phyloP scores from a whole-genome alignment of 2,797 vertebrate species.

The Anguilla obscura region DNA sequence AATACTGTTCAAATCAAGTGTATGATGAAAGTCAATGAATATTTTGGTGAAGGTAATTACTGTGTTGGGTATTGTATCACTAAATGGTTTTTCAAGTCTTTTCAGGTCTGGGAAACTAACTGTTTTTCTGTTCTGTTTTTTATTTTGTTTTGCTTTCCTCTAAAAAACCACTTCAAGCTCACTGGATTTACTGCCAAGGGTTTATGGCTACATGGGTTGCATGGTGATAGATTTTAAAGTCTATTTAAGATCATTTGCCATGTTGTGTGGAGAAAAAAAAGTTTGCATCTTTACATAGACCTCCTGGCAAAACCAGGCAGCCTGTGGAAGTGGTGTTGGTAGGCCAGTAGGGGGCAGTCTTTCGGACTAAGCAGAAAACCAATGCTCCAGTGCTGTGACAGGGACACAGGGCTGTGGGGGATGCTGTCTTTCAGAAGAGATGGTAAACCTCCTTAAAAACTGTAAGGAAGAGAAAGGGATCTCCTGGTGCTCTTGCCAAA shows the following conservation, averaged over 20 bases:
- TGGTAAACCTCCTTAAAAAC: background rate
- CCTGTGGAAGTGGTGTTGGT: constrained; percentile 1
- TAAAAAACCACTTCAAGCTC: constrained; percentile 47
- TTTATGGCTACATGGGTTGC: background rate
- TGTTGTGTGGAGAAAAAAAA: constrained; percentile 32
- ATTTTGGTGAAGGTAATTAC: constrained; percentile 32
- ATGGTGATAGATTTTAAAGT: background rate
- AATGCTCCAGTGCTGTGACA: background rate
- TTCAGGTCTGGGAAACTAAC: constrained; percentile 46
- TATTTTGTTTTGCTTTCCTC: constrained; percentile 46
- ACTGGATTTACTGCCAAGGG: constrained; percentile 34
- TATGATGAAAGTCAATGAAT: constrained; percentile 50
- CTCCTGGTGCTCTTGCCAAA: background rate
- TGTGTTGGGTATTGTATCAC: constrained; percentile 40
- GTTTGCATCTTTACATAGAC: background rate
- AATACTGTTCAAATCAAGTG: constrained; percentile 64
- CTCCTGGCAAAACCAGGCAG: background rate
- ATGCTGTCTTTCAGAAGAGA: constrained; percentile 10
- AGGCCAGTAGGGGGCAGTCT: constrained; percentile 13
- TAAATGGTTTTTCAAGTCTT: constrained; percentile 49
- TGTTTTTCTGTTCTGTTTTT: constrained; percentile 3
- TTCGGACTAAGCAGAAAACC: constrained; percentile 8
- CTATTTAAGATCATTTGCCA: background rate
- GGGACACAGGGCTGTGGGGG: background rate
- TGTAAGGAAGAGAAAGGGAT: background rate